Evolutionary conservation across 35 echinoderm and acorn worm genomes (phyloP).

Genomic region (Apostichopus californicus): DNA sequence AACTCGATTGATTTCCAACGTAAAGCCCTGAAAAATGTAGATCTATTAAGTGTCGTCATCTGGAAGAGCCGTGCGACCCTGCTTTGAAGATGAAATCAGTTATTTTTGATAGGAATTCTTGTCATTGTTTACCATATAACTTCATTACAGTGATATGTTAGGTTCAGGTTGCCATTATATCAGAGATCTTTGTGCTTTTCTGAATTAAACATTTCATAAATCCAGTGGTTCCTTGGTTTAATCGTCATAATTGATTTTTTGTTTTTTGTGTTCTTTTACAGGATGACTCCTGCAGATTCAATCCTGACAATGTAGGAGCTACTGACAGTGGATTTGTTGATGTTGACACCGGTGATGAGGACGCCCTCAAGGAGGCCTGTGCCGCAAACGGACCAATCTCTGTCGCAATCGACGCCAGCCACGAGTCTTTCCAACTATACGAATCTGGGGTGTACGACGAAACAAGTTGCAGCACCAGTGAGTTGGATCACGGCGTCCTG

Average conservation of each 20-base stretch:
- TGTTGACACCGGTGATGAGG: slow-evolving; percentile 63
- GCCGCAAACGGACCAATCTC: slow-evolving; percentile 90
- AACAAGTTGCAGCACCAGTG: slow-evolving; percentile 51
- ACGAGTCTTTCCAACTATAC: slow-evolving; percentile 91
- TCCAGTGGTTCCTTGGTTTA: neutral
- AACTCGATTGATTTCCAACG: neutral
- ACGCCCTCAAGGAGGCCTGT: slow-evolving; percentile 67
- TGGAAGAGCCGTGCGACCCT: neutral
- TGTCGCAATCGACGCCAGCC: slow-evolving; percentile 95
- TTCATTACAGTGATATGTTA: too few species aligned
- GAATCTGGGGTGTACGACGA: slow-evolving; percentile 73
- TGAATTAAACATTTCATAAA: neutral
- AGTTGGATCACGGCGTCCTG: slow-evolving; percentile 78
- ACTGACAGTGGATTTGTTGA: slow-evolving; percentile 72
- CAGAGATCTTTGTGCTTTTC: neutral
- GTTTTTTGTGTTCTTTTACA: neutral
- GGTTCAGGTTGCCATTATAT: neutral
- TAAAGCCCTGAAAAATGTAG: neutral
- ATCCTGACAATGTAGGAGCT: slow-evolving; percentile 11
- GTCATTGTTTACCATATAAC: too few species aligned
- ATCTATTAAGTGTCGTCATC: neutral
- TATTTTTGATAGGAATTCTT: too few species aligned
- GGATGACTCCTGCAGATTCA: slow-evolving; percentile 58
- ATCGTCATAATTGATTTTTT: neutral
- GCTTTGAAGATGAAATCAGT: neutral